Evolutionary conservation across 2,113 vertebrate genomes (phyloP).

Genomic region (Callaeas wilsoni): DNA sequence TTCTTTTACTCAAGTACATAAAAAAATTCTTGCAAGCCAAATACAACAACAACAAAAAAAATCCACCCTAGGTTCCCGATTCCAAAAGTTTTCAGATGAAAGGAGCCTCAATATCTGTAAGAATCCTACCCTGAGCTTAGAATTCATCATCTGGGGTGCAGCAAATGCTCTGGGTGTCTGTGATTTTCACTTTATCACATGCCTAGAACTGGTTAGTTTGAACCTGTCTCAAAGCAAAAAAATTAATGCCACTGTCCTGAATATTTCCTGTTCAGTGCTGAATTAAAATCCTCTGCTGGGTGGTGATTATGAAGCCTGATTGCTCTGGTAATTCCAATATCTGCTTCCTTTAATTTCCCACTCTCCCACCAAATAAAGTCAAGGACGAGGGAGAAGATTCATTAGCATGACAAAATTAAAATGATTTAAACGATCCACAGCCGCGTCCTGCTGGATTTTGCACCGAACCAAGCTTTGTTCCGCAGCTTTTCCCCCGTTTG

Average conservation of each 20-base stretch:
- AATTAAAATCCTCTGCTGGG: neutral
- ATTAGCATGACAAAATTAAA: neutral
- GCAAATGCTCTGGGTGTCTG: neutral
- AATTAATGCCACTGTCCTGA: neutral
- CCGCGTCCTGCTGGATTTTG: neutral
- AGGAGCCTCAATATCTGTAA: neutral
- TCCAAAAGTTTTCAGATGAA: neutral
- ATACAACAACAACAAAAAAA: neutral
- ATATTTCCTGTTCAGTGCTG: neutral
- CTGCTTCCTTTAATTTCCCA: neutral
- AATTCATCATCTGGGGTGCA: neutral
- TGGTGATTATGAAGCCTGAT: neutral
- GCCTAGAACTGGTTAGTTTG: neutral
- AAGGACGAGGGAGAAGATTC: neutral
- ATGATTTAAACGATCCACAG: neutral
- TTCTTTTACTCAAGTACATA: neutral
- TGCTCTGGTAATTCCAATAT: neutral
- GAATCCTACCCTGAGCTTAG: neutral
- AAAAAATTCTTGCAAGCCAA: neutral
- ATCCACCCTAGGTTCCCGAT: rapidly evolving
- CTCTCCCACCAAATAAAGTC: neutral
- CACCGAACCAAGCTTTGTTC: neutral
- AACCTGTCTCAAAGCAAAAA: neutral
- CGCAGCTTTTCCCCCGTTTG: neutral
- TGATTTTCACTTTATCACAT: neutral